A percentile compares a stretch with the other conserved stretches of the same genome.
Conservation (phyloP, 2,113 vertebrate genomes). For the Hucho hucho region DNA sequence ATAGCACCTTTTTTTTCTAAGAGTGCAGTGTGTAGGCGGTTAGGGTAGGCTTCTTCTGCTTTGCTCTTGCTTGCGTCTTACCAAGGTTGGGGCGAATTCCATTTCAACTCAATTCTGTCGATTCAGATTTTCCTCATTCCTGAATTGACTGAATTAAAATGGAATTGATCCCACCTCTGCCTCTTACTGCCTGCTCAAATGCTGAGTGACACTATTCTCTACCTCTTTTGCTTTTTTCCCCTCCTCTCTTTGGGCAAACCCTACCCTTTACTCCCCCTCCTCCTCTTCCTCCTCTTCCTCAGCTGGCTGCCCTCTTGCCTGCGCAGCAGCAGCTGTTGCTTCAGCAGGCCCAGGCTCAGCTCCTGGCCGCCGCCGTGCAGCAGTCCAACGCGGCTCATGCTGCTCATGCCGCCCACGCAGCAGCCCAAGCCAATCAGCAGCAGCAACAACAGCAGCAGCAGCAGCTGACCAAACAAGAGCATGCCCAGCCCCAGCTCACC, state of each 20-base stretch:
- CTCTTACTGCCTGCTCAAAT: not conserved
- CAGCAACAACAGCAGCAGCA: constrained; percentile 47
- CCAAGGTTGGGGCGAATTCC: no score
- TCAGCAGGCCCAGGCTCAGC: constrained; percentile 89
- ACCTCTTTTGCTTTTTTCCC: not conserved
- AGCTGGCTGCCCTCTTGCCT: constrained; percentile 87
- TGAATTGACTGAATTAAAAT: not conserved
- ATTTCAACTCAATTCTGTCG: no score
- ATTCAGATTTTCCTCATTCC: no score
- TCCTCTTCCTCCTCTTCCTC: constrained; percentile 8
- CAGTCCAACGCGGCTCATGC: constrained; percentile 83
- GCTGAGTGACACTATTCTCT: not conserved
- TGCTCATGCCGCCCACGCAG: constrained; percentile 61
- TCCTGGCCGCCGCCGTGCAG: constrained; percentile 85
- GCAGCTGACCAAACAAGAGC: constrained; percentile 58
- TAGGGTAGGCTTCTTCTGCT: not conserved
- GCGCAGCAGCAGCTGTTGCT: constrained; percentile 89
- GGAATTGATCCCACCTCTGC: not conserved
- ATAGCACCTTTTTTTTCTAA: no score
- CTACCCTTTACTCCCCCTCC: not conserved
- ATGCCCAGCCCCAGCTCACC: constrained; percentile 77
- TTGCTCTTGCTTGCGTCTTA: not conserved
- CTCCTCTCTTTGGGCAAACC: not conserved
- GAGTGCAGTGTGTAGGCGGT: not conserved
- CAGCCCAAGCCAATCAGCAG: constrained; percentile 67